Evolutionary conservation across 2,113 vertebrate species (phyloP).

Genomic region (Lasiurus cinereus): DNA sequence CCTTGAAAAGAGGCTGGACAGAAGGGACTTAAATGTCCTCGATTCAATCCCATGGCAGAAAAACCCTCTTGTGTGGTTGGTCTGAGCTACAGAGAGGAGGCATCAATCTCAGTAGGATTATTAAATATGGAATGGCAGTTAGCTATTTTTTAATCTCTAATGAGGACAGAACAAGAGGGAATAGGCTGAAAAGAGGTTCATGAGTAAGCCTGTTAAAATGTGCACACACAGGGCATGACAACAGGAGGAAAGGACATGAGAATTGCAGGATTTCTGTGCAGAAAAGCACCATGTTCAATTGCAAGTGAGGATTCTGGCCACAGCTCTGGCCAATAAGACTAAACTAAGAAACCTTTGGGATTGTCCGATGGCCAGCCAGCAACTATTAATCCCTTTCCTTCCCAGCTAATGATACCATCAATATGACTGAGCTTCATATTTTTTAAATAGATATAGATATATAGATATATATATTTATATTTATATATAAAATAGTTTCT

Average conservation of each 20-base stretch:
- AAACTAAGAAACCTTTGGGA: not conserved
- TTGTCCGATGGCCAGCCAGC: not conserved
- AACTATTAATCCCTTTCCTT: conserved; percentile 11
- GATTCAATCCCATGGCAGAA: not conserved
- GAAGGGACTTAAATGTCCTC: not conserved
- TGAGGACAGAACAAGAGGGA: conserved; percentile 71
- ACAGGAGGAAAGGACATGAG: not conserved
- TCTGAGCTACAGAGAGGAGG: not conserved
- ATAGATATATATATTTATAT: conserved; percentile 84
- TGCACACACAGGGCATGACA: not conserved
- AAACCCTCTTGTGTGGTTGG: not conserved
- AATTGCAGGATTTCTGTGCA: not conserved
- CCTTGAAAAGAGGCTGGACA: conserved; percentile 11
- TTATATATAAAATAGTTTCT: conserved; percentile 85
- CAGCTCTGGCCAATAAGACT: not conserved
- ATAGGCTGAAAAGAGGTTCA: conserved; percentile 54
- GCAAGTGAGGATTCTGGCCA: not conserved
- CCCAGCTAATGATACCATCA: conserved; percentile 37
- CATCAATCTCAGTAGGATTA: conserved; percentile 46
- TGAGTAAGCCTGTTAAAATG: not conserved
- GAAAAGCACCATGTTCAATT: not conserved
- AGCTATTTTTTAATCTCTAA: conserved; percentile 75
- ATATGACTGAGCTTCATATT: conserved; percentile 37
- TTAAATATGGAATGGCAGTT: conserved; percentile 57
- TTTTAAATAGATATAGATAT: conserved; percentile 83